phyloP scores from a whole-genome alignment of 2,113 vertebrate species.

The Sphaerodactylus townsendi region DNA sequence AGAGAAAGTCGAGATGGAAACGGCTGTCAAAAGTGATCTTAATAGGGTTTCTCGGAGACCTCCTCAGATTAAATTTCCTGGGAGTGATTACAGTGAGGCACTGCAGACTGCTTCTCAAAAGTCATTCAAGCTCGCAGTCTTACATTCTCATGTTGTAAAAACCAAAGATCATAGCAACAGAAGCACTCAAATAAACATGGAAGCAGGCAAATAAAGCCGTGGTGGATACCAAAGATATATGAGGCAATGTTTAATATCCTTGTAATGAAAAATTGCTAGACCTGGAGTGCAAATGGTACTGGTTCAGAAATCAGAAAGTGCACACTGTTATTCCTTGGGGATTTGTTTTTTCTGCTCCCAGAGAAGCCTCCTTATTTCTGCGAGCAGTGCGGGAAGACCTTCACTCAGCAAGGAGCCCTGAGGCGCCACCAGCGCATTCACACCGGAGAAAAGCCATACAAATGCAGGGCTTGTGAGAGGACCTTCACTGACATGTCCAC shows the following conservation, averaged over 20 bases:
- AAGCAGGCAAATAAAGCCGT: too few species aligned
- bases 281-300: too few species aligned
- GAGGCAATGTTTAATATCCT: too few species aligned
- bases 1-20: not conserved
- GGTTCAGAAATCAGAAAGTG: not conserved
- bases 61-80: not conserved
- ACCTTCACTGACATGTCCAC: constrained; percentile 72
- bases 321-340: accelerated
- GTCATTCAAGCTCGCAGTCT: not conserved
- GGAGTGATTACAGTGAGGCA: not conserved
- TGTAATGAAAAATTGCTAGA: too few species aligned
- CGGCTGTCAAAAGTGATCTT: too few species aligned
- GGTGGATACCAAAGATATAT: too few species aligned
- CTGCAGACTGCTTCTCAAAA: not conserved
- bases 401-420: constrained; percentile 72
- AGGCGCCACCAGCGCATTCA: constrained; percentile 71
- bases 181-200: too few species aligned
- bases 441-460: constrained; percentile 69
- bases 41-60: not conserved
- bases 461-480: constrained; percentile 67
- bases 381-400: constrained; percentile 68
- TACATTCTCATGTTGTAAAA: not conserved
- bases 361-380: constrained; percentile 71
- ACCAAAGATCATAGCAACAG: too few species aligned
- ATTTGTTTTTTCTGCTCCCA: not conserved